A percentile compares a stretch with the other conserved stretches of the same genome.
These are phyloP conservation scores for Aplidium turbinatum DNA, from an alignment of 23 tunicate species.

Conservation along the genomic window DNA sequence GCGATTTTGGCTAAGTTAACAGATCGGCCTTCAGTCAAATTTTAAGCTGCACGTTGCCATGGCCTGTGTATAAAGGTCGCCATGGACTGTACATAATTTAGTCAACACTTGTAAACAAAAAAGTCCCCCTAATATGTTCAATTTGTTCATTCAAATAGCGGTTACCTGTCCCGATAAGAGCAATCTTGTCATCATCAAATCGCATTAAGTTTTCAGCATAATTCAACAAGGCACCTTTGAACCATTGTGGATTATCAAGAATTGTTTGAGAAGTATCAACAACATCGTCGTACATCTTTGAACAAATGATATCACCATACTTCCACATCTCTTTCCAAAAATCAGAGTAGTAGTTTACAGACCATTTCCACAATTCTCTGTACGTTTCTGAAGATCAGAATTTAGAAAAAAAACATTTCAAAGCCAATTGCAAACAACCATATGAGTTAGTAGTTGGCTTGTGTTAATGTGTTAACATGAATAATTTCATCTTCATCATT, in stretches of 20 bases:
- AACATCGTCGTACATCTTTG: slow-evolving; percentile 39
- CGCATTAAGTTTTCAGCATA: slow-evolving; percentile 83
- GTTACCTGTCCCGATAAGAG: slow-evolving; percentile 61
- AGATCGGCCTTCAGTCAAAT: too few relatives aligned
- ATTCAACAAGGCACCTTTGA: slow-evolving; percentile 62
- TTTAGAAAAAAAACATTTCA: neutral
- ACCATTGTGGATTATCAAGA: slow-evolving; percentile 74
- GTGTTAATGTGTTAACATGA: too few relatives aligned
- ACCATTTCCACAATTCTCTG: slow-evolving; percentile 82
- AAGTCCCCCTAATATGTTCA: too few relatives aligned
- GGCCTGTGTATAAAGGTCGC: too few relatives aligned
- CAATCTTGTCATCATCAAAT: slow-evolving; percentile 65
- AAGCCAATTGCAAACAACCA: neutral
- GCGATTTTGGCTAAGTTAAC: too few relatives aligned
- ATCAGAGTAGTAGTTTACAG: slow-evolving; percentile 57
- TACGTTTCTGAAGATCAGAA: slow-evolving; percentile 36
- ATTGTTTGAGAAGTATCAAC: slow-evolving; percentile 56
- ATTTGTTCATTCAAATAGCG: too few relatives aligned
- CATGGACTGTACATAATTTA: too few relatives aligned
- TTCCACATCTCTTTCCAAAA: slow-evolving; percentile 81
- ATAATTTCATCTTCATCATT: too few relatives aligned
- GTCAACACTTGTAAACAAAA: too few relatives aligned
- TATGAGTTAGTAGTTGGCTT: too few relatives aligned
- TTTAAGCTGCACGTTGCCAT: too few relatives aligned
- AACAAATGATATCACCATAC: slow-evolving; percentile 32